Evolutionary conservation across 2,888 invertebrate genomes (phyloP), one percentile per base, ranked within the genome.

Genomic region (Criorhina ranunculi): DNA sequence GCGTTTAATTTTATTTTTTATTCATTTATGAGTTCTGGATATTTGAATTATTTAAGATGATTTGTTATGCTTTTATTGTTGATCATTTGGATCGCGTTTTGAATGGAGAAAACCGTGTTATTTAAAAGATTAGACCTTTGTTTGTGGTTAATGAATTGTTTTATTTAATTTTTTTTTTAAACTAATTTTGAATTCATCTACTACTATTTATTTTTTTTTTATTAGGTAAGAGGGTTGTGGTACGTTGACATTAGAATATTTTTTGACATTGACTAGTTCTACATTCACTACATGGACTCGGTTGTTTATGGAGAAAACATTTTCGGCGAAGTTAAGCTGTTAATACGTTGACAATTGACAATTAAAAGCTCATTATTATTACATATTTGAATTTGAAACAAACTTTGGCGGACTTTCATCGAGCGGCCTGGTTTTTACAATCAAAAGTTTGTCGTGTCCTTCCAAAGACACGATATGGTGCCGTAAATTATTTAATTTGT

Each of bases 41-140:
- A 33, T 59, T 59, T 73, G 46, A 66, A 80, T 73, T 72, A 76
- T 66, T 66, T 59, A 57, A 66, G 17, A 66, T 59, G 31, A 49
- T 19, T 40, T 67, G 49, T 42, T 24, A 40, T 59, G n/a, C 11
- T 51, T 66, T 67, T 33, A 59, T 24, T 33, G 33, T 0, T 35
- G 42, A 19, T 57, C 35, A 59, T 76, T 76, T 59, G 35, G 49
- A 37, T 57, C 24, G 40, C 4, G 15, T 24, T 33, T 15, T 35
- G 46, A 19, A 29, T 49, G 15, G 9, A 70, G 8, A 40, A 60
- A 31, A 29, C 9, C 37, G n/a, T 42, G 60, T 49, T 51, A 29
- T 24, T 51, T 31, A 6, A 15, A 62, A 15, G 17, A 31, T 15
- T 15, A 60, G 60, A 11, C 60, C 2, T 46, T 62, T 46, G 44